phyloP scores from a whole-genome alignment of 2,113 vertebrate species.

The Apistogramma diplotaenia region DNA sequence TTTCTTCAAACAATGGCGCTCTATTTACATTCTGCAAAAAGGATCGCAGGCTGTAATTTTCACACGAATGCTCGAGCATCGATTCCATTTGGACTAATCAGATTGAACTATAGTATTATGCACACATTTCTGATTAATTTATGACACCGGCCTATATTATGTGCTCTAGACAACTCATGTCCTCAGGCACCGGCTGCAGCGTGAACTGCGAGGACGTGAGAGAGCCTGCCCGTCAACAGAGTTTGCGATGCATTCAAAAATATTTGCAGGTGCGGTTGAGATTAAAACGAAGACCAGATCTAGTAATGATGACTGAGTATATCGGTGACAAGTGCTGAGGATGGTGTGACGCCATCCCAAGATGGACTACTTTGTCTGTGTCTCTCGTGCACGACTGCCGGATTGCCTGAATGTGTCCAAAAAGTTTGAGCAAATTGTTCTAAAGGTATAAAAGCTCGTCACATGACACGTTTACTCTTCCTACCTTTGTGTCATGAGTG shows the following conservation, averaged over 20 bases:
- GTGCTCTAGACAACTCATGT: not conserved
- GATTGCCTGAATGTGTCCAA: not conserved
- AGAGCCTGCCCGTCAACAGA: no score
- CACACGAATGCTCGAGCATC: not conserved
- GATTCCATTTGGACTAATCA: not conserved
- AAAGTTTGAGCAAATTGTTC: not conserved
- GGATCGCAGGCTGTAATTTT: not conserved
- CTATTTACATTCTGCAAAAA: not conserved
- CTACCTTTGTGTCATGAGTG: not conserved
- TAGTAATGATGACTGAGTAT: not conserved
- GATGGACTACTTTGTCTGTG: not conserved
- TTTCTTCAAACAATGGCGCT: slow-evolving; percentile 17
- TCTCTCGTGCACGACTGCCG: fast-evolving
- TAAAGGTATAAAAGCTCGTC: not conserved
- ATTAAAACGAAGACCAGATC: not conserved
- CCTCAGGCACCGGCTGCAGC: no score
- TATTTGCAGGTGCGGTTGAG: no score
- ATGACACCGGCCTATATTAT: not conserved
- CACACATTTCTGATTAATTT: not conserved
- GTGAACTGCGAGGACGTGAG: no score
- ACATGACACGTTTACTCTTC: not conserved
- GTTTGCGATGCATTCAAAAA: no score
- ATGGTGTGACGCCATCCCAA: not conserved
- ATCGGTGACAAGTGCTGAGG: not conserved
- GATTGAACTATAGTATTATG: not conserved